phyloP scores from a whole-genome alignment of 2,113 vertebrate species.

The Tonatia bakeri region DNA sequence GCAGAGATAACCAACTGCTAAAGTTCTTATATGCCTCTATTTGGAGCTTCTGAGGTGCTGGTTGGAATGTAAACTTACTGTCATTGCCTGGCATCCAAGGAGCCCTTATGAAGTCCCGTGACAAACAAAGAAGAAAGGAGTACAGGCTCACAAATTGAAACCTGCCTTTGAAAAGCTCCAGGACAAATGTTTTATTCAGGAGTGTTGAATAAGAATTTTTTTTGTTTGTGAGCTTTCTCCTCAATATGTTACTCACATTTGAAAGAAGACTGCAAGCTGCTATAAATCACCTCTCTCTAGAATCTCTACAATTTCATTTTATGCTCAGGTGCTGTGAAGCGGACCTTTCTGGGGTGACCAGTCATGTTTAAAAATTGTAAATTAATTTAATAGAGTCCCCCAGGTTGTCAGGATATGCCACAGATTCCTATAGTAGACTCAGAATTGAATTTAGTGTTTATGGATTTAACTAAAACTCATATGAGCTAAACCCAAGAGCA shows the following conservation, averaged over 20 bases:
- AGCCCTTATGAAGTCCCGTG: no score
- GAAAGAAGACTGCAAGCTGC: not conserved
- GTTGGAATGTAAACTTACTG: not conserved
- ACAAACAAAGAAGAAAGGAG: not conserved
- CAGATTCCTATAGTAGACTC: not conserved
- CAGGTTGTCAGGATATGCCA: not conserved
- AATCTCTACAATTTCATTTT: not conserved
- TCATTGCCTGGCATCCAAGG: not conserved
- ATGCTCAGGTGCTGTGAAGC: not conserved
- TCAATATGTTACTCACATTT: not conserved
- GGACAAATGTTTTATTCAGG: constrained; percentile 34
- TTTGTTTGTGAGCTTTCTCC: not conserved
- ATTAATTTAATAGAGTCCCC: not conserved
- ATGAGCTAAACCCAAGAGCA: not conserved
- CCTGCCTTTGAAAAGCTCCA: not conserved
- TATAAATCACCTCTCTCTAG: not conserved
- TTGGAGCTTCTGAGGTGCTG: not conserved
- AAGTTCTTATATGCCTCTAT: not conserved
- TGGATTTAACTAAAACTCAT: not conserved
- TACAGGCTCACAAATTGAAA: not conserved
- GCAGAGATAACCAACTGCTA: not conserved
- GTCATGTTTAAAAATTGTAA: not conserved
- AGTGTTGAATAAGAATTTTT: not conserved
- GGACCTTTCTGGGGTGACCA: not conserved
- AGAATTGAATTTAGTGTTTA: not conserved